A percentile compares a stretch with the other conserved stretches of the same genome.
Conservation (phyloP, 2,797 vertebrate genomes). For the Phoxinus dragarum region DNA sequence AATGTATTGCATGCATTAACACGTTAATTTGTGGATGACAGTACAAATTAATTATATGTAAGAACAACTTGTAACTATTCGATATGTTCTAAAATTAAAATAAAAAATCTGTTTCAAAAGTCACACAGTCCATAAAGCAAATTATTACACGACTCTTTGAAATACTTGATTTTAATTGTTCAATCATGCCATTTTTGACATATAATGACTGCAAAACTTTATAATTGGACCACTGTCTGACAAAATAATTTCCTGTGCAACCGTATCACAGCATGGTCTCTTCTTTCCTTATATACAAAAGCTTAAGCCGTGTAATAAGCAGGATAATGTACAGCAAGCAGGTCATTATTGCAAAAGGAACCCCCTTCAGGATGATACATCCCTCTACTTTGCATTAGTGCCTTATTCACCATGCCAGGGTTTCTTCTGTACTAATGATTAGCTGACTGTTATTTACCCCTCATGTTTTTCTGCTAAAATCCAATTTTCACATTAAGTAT, state of each 20-base stretch:
- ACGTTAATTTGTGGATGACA: not conserved
- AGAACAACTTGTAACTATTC: not conserved
- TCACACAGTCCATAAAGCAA: constrained; percentile 3
- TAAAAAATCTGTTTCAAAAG: too few relatives aligned
- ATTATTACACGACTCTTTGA: not conserved
- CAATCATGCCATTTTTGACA: not conserved
- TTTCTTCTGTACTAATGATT: constrained; percentile 4
- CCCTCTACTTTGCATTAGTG: not conserved
- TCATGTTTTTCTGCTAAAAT: not conserved
- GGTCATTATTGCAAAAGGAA: not conserved
- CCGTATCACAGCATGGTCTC: not conserved
- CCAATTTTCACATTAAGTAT: constrained; percentile 5
- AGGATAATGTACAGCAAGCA: not conserved
- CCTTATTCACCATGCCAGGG: not conserved
- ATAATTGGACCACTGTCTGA: not conserved
- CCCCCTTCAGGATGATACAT: not conserved
- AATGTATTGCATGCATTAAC: not conserved
- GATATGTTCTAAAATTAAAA: not conserved
- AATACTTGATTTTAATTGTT: not conserved
- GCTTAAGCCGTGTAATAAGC: not conserved
- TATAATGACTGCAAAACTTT: not conserved
- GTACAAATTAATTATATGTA: not conserved
- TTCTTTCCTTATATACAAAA: not conserved
- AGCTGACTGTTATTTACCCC: not conserved
- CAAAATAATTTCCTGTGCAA: not conserved